These are phyloP conservation scores for Halocynthia aurantium DNA, from an alignment of 23 tunicate species.

Conservation along the genomic window DNA sequence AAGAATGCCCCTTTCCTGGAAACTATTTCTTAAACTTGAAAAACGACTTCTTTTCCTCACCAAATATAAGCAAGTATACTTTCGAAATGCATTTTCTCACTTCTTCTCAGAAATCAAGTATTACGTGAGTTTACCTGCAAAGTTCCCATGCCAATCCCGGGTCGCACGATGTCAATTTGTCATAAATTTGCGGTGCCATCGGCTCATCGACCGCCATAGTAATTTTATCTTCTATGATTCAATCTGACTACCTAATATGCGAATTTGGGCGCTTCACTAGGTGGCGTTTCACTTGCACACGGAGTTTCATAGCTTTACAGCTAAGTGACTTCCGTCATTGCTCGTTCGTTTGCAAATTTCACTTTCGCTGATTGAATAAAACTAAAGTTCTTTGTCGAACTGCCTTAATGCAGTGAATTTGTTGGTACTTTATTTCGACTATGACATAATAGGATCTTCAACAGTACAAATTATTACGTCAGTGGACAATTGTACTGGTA, in stretches of 20 bases:
- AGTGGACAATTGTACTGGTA: too few relatives aligned
- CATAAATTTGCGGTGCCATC: conserved; percentile 71
- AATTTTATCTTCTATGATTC: not conserved
- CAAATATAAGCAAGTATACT: too few relatives aligned
- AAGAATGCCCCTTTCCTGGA: too few relatives aligned
- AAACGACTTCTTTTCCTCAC: too few relatives aligned
- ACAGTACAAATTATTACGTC: too few relatives aligned
- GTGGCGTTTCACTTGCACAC: conserved; percentile 26
- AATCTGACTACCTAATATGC: conserved; percentile 3
- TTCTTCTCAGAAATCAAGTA: not conserved
- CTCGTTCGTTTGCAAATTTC: not conserved
- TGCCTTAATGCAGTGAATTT: too few relatives aligned
- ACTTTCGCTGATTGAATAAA: too few relatives aligned
- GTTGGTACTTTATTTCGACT: too few relatives aligned
- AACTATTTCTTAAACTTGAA: too few relatives aligned
- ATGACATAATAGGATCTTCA: too few relatives aligned
- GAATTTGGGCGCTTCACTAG: conserved; percentile 3
- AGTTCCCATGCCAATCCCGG: conserved; percentile 90
- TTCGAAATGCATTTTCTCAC: too few relatives aligned
- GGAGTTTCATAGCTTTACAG: not conserved
- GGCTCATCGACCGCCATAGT: conserved; percentile 59
- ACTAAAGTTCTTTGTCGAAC: too few relatives aligned
- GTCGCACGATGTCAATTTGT: conserved; percentile 66
- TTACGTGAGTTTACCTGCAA: conserved; percentile 47
- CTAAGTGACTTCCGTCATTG: conserved; percentile 1